Percentiles rank a stretch among this genome's conserved stretches.
phyloP scores from a whole-genome alignment of 2,113 vertebrate genomes.

The Chaenocephalus aceratus region DNA sequence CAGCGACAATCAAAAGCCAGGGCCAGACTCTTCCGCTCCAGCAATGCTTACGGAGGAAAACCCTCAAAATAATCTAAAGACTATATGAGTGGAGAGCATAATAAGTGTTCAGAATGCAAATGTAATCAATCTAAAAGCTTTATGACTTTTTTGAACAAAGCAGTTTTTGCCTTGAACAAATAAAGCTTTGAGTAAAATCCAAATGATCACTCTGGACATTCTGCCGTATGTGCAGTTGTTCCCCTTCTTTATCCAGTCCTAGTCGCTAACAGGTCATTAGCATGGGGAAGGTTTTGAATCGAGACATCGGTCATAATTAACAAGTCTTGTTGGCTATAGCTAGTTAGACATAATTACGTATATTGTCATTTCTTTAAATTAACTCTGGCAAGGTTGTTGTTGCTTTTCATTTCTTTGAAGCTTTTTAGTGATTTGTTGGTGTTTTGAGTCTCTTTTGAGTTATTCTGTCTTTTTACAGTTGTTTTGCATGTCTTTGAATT shows the following conservation, averaged over 20 bases:
- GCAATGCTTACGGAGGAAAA: not conserved
- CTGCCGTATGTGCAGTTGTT: not conserved
- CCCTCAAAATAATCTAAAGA: not conserved
- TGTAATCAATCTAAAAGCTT: not conserved
- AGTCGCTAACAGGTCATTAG: not conserved
- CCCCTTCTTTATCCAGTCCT: not conserved
- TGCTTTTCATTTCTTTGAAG: too few species aligned
- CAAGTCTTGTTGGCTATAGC: not conserved
- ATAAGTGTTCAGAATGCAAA: not conserved
- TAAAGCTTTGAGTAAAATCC: not conserved
- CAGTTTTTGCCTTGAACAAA: not conserved
- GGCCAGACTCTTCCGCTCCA: not conserved
- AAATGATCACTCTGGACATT: not conserved
- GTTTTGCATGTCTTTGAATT: too few species aligned
- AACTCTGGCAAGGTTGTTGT: too few species aligned
- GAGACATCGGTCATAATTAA: not conserved
- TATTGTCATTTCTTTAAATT: not conserved
- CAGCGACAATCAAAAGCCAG: conserved; percentile 10
- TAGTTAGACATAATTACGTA: not conserved
- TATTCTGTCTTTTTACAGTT: too few species aligned
- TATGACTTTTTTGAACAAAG: not conserved
- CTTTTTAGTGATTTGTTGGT: too few species aligned
- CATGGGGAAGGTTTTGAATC: not conserved
- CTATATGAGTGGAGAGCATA: not conserved
- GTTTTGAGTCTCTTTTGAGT: too few species aligned